phyloP scores from a whole-genome alignment of 2,113 vertebrate genomes.

The Perca schrenkii region DNA sequence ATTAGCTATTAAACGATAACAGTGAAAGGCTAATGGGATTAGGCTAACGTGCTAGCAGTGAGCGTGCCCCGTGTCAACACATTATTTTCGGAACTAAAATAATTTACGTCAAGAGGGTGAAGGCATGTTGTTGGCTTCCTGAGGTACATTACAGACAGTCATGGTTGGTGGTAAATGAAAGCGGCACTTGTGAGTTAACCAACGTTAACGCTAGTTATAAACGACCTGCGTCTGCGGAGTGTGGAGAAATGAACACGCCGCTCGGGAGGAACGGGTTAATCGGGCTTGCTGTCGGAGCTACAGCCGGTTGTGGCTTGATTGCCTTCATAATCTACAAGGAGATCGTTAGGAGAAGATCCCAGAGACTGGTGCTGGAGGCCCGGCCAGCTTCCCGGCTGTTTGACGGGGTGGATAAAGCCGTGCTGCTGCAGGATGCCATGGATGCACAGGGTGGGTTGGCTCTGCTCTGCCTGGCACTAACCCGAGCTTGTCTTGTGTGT shows the following conservation, averaged over 20 bases:
- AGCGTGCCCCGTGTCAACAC: background rate
- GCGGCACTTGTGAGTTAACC: background rate
- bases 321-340: conserved; percentile 77
- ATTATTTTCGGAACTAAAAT: too few species aligned
- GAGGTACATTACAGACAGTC: background rate
- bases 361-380: conserved; percentile 10
- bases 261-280: conserved; percentile 73
- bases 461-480: background rate
- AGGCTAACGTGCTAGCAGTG: conserved; percentile 35
- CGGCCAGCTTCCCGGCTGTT: background rate
- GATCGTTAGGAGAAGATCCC: conserved; percentile 56
- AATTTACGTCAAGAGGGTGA: background rate
- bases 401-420: conserved; percentile 2
- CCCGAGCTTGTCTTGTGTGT: background rate
- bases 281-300: conserved; percentile 76
- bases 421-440: conserved; percentile 23
- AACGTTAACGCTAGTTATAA: conserved; percentile 2
- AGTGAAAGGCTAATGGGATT: conserved; percentile 4
- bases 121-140: background rate
- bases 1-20: background rate
- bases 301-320: conserved; percentile 77
- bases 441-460: conserved; percentile 73
- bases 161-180: background rate
- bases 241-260: conserved; percentile 49
- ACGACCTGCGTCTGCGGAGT: background rate